Percentiles rank a stretch among this genome's conserved stretches.
Evolutionary conservation across 2,888 invertebrate genomes (phyloP).

Genomic region (Torymus tubicola): DNA sequence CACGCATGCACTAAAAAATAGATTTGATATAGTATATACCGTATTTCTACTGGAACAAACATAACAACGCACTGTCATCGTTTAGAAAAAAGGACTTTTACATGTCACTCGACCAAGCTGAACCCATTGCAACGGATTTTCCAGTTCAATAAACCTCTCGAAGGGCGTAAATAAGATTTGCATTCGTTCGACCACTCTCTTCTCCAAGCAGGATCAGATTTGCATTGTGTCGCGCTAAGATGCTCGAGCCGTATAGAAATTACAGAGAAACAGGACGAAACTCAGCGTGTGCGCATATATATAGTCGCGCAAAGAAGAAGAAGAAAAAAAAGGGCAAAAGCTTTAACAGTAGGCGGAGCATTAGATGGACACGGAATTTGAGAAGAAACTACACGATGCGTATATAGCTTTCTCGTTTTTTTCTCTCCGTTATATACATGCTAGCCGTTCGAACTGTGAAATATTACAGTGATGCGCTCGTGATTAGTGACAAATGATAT

Average conservation of each 20-base stretch:
- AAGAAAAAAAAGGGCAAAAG: not conserved
- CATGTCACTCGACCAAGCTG: no score
- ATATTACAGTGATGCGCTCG: conserved; percentile 60
- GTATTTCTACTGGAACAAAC: no score
- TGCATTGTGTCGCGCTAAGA: conserved; percentile 27
- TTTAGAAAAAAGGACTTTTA: no score
- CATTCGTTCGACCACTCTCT: not conserved
- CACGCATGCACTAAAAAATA: no score
- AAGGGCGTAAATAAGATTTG: conserved; percentile 39
- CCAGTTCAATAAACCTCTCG: not conserved
- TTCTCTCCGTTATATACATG: not conserved
- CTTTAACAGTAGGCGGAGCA: conserved; percentile 51
- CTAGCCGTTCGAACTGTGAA: conserved; percentile 57
- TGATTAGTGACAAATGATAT: conserved; percentile 63
- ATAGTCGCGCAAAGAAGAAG: conserved; percentile 24
- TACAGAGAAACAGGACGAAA: conserved; percentile 50
- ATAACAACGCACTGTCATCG: no score
- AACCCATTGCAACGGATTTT: not conserved
- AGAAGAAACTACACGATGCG: conserved; percentile 28
- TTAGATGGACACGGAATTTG: conserved; percentile 54
- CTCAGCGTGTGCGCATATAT: no score
- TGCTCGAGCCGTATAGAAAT: conserved; percentile 56
- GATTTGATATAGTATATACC: no score
- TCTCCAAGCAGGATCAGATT: not conserved
- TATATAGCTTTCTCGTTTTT: conserved; percentile 33